Base-by-base conservation (phyloP, 2,113 vertebrate genomes). In the Mastomys coucha region DNA sequence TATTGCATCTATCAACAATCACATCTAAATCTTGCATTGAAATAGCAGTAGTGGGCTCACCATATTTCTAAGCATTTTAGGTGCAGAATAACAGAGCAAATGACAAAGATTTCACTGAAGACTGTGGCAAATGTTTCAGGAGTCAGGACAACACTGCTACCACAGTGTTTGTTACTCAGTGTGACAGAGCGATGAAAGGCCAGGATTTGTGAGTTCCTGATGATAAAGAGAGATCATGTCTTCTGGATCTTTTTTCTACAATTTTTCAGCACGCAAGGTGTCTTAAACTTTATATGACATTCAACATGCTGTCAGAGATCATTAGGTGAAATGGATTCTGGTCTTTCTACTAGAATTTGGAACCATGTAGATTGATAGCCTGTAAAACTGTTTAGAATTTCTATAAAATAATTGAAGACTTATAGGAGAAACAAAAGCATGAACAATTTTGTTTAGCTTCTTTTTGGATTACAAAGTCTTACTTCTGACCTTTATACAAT, bases 21-120 rank as follows among this genome's bases (percentile, higher is more conserved):
- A 42, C 9, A 69, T 20, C 19, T 5, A 73, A 19, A 17, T 7
- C 13, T 67, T 45, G 39, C 67, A n/a, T 11, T 9, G n/a, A 1
- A 24, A 11, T 6, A 12, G 22, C 2, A 51, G 26, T n/a, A 24
- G 45, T n/a, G 24, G 14, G 4, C 5, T 53, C 39, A n/a, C 45
- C 56, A 28, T 33, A 88, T 78, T 2, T 0, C 16, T 6, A 4
- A 7, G 24, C 58, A 12, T 45, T 36, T 51, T 11, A 51, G 24
- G 20, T 39, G 16, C 6, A 0, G 53, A 77, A 53, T 51, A 33
- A 22, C 45, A 49, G 3, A 39, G 2, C 0, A 0, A 2, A 31
- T 3, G n/a, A 20, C 33, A 24, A 24, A 45, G 26, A 65, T 81
- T 82, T 78, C 12, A 2, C 26, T 10, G 22, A 19, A 20, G 17